Evolutionary conservation across 2,797 vertebrate species (phyloP), one percentile per base, ranked within the genome.

Genomic region (Tragopan temminckii): DNA sequence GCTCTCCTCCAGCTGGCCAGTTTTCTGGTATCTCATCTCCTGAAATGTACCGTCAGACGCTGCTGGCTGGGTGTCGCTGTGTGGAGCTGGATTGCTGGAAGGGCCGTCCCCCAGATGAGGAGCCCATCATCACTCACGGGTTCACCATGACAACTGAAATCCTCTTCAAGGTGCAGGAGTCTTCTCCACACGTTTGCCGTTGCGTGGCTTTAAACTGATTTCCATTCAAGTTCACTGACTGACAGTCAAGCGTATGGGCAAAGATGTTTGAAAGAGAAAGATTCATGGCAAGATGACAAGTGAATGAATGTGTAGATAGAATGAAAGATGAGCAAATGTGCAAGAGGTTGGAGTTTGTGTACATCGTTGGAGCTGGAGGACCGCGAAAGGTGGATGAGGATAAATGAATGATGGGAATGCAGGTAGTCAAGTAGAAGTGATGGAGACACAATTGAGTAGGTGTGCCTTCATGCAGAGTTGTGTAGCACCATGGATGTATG

Each of bases 121-220:
- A 99, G 88, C 99, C 99, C 13, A 99, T 99, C 89, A 99, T 99
- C 93, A 99, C 99, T 42, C 99, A 99, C 0, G 99, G 99, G 57
- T 99, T 99, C 97, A 99, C 99, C 96, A 99, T 99, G 99, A 99
- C 99, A 57, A 99, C 99, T 3, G 99, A 99, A 97, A 99, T 99
- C 95, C 98, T 99, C 63, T 99, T 99, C 96, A 99, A 99, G 99
- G 99, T 99, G 38, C 4, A 57, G 9, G 59, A 11, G 19, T 63
- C 45, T 46, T 52, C 69, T 61, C 27, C 29, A 1, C 7, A 24
- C 3, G 0, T n/a, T 35, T 89, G 85, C 31, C 35, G 24, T 42
- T 20, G 50, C 19, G 35, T 70, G 42, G n/a, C 31, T 90, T 66
- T 29, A 45, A 58, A 21, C 13, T 14, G 67, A 24, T 45, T 29